Evolutionary conservation across 1,140 invertebrate species (phyloP).

Genomic region (Drosophila sulfurigaster): DNA sequence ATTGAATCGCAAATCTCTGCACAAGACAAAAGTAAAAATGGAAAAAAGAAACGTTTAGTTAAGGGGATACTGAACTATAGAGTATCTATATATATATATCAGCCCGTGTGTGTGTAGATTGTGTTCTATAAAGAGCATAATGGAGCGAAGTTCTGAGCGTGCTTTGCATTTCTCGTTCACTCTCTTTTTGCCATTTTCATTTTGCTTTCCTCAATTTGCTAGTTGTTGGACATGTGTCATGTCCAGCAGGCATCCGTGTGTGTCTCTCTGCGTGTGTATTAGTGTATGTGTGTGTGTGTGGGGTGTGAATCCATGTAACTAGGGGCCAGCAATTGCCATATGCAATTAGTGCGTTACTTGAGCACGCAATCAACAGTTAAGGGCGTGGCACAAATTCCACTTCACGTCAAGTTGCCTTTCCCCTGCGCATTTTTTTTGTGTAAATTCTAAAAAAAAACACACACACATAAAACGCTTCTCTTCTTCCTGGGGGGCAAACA

Average conservation of each 20-base stretch:
- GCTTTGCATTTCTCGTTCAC: conserved; percentile 3
- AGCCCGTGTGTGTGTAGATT: background rate
- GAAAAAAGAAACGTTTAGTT: conserved; percentile 28
- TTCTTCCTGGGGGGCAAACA: background rate
- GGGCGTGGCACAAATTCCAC: conserved; percentile 20
- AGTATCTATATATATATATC: background rate
- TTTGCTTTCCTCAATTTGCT: conserved; percentile 69
- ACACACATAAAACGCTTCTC: background rate
- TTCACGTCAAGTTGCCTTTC: background rate
- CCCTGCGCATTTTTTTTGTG: background rate
- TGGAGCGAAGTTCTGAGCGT: conserved; percentile 18
- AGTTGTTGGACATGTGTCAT: conserved; percentile 52
- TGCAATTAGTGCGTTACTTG: conserved; percentile 71
- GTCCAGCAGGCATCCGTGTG: conserved; percentile 8
- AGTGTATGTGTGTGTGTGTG: conserved; percentile 17
- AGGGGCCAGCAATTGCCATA: conserved; percentile 61
- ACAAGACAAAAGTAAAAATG: conserved; percentile 32
- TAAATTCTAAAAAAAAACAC: background rate
- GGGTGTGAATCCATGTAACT: conserved; percentile 27
- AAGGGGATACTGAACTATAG: background rate
- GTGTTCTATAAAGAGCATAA: conserved; percentile 22
- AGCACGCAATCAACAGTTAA: conserved; percentile 45
- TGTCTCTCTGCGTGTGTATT: conserved; percentile 19
- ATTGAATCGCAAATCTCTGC: conserved; percentile 85
- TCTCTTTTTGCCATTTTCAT: conserved; percentile 56